These are phyloP conservation scores for Himalopsyche kuldschensis DNA, from an alignment of 2,888 invertebrate genomes.

Conservation along the genomic window DNA sequence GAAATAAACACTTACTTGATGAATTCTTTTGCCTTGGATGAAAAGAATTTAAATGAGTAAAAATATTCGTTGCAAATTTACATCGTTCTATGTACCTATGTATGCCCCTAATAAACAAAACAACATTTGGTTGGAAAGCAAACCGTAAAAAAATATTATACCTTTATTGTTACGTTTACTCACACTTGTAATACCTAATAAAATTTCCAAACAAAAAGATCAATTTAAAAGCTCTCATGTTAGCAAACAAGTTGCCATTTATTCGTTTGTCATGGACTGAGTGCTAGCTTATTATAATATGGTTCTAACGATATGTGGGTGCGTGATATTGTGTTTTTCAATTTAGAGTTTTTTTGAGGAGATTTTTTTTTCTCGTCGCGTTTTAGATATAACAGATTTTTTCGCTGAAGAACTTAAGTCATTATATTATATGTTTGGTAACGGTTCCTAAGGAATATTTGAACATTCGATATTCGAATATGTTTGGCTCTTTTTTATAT, in stretches of 20 bases:
- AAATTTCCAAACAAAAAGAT: not conserved
- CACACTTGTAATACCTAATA: not conserved
- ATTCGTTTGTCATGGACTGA: not conserved
- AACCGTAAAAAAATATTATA: not conserved
- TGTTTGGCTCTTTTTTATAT: too few species aligned
- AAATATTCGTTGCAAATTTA: too few species aligned
- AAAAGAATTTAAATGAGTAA: too few species aligned
- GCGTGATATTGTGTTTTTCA: constrained; percentile 14
- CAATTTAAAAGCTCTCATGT: not conserved
- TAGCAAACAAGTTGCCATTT: not conserved
- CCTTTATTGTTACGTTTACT: not conserved
- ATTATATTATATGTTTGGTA: too few species aligned
- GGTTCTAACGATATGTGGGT: constrained; percentile 5
- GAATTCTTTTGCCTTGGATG: too few species aligned
- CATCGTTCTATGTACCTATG: too few species aligned
- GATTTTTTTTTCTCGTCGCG: not conserved
- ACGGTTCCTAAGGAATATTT: too few species aligned
- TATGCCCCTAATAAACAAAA: too few species aligned
- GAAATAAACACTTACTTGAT: too few species aligned
- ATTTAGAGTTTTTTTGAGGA: not conserved
- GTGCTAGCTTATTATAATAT: constrained; percentile 11
- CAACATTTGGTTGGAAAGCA: too few species aligned
- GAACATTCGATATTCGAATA: too few species aligned
- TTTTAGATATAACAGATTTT: not conserved
- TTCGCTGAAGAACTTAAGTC: too few species aligned